Base-by-base conservation (phyloP, 2,113 vertebrate species). In the Tenebrosternarchus preto region DNA sequence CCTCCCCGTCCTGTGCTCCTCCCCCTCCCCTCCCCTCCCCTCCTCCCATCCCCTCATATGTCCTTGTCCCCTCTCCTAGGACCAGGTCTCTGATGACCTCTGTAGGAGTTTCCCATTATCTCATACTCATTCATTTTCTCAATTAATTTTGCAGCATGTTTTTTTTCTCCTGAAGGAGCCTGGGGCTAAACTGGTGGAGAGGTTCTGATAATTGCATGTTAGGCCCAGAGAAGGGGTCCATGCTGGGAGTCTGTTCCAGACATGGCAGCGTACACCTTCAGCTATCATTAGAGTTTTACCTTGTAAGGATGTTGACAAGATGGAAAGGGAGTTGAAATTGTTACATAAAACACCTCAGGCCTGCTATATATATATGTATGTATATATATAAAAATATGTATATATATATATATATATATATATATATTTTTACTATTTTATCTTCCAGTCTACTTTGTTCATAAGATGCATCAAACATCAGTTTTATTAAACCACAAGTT, bases 111-210 rank as follows among this genome's bases (percentile, higher is more conserved):
- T 70, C 22, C 36, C 12, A 71, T 78, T 78, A 71, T 43, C 56
- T 63, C 59, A 7, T 29, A 25, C 67, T 70, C 75, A 11, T 70
- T 50, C 19, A 46, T 71, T 78, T 50, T 43, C 56, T 61, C 75
- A 60, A 50, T 78, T 70, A 61, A 70, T 61, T 71, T 29, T 69
- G 53, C 39, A 56, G 57, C 67, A 67, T 15, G 8, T 50, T 50
- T 50, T 50, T 8, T 50, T 1, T 70, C 33, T 77, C 53, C 27
- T 59, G 36, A 22, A 46, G 31, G 29, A 20, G 22, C 77, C 77
- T 17, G 19, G 46, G 77, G 77, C 67, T 68, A 70, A n/a, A 78
- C 46, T 71, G 67, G 56, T 46, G 46, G 66, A 46, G 77, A 71
- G 55, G 31, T 60, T 71, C 60, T 22, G 57, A 71, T 78, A 46